Evolutionary conservation across 2,888 invertebrate species (phyloP).

Genomic region (Nezara viridula): DNA sequence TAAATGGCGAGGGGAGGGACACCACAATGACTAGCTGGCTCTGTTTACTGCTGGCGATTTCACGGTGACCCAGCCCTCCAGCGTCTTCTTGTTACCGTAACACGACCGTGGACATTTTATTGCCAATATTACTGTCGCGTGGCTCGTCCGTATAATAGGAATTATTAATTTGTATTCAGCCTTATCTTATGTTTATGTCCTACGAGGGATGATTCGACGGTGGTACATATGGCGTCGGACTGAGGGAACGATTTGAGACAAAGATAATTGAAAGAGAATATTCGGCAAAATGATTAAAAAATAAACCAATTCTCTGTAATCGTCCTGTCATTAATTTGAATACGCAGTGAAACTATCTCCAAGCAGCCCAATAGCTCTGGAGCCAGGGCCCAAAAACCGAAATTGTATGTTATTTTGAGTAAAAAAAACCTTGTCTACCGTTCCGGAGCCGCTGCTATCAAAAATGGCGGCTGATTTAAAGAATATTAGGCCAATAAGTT

Average conservation of each 20-base stretch:
- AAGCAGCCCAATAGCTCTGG: too few species aligned
- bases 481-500: too few species aligned
- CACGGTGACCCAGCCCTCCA: neutral
- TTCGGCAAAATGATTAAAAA: neutral
- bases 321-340: too few species aligned
- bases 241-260: neutral
- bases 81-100: neutral
- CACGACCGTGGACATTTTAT: neutral
- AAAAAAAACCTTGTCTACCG: too few species aligned
- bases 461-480: too few species aligned
- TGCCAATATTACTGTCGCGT: constrained; percentile 26
- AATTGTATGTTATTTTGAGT: too few species aligned
- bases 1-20: neutral
- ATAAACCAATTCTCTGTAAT: neutral
- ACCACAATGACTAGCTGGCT: neutral
- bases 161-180: constrained; percentile 21
- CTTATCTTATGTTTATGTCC: constrained; percentile 5
- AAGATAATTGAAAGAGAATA: neutral
- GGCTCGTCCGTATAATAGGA: neutral
- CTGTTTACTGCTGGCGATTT: neutral
- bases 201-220: neutral
- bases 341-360: too few species aligned
- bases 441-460: too few species aligned
- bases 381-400: too few species aligned
- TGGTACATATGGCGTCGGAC: neutral